Base-by-base conservation (phyloP, 2,888 invertebrate species). In the Drosophila antonietae region DNA sequence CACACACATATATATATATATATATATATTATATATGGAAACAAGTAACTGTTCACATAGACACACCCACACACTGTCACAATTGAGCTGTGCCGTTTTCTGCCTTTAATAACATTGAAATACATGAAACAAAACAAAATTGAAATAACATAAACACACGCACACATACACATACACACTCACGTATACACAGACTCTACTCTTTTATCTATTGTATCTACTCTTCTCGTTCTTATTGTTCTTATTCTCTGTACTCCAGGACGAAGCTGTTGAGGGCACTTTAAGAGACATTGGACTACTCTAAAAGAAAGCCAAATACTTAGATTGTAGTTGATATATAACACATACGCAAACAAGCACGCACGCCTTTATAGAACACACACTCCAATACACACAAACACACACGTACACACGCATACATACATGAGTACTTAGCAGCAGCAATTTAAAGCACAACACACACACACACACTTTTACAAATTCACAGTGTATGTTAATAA, bases 221-320 rank as follows among this genome's bases (percentile, higher is more conserved):
- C 88, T 78, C 78, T 89, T 87, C 85, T 90, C 87, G 88, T 86
- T 84, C 83, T 89, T 82, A 88, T 88, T 80, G 80, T 85, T 84
- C 89, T 89, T 84, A 88, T 84, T 90, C 90, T 87, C 79, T 90
- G 89, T 87, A 90, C 86, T 87, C 87, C 94, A 97, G 98, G 98
- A 98, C 94, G 98, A 98, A 95, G 97, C 97, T 91, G 96, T 98
- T 94, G 97, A 98, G 94, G 97, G 96, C 92, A 97, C 97, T 93
- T 96, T 98, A 93, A 96, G 96, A 93, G 98, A 98, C 94, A 97
- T 98, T 95, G 98, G 98, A 93, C 96, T 98, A 92, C 96, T 97
- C 93, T 98, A 96, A 90, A 82, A 85, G 70, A 83, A 69, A 83
- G 73, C 67, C 78, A 80, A 59, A 68, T 51, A 52, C 49, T 67